A percentile compares a stretch with the other conserved stretches of the same genome.
Conservation (phyloP, 2,888 invertebrate species). For the Drosophila emarginata region DNA sequence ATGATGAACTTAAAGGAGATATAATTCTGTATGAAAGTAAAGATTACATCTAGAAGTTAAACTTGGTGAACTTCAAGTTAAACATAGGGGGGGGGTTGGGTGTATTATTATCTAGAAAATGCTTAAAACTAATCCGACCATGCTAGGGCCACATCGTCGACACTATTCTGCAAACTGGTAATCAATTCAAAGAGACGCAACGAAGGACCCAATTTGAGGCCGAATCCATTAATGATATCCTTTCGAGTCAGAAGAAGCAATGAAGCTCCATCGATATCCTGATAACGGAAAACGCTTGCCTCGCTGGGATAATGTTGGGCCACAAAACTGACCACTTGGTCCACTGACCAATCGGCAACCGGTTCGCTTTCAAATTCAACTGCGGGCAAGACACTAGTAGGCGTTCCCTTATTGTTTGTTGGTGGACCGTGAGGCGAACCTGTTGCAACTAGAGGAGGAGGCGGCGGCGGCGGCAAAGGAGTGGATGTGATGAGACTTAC, state of each 20-base stretch:
- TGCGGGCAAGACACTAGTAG: neutral
- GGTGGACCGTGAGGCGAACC: neutral
- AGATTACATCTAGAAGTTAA: neutral
- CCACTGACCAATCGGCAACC: constrained; percentile 87
- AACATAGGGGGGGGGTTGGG: neutral
- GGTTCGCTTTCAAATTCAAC: neutral
- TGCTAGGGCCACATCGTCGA: constrained; percentile 43
- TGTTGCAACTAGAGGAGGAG: neutral
- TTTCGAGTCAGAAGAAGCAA: constrained; percentile 91
- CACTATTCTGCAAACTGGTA: constrained; percentile 39
- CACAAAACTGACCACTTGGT: constrained; percentile 92
- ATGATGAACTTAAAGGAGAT: neutral
- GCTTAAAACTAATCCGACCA: constrained; percentile 42
- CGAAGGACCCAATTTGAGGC: constrained; percentile 93
- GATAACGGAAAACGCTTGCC: constrained; percentile 91
- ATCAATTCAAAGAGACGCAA: constrained; percentile 92
- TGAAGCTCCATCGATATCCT: constrained; percentile 96
- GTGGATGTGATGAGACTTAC: no score
- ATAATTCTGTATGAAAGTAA: constrained; percentile 3
- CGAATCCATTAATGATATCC: constrained; percentile 92
- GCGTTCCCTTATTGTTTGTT: neutral
- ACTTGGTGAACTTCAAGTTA: neutral
- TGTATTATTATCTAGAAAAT: constrained; percentile 12
- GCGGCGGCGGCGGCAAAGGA: neutral
- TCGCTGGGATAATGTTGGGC: constrained; percentile 89